Conservation (phyloP, 1,140 invertebrate genomes). For the Catajapyx aquilonaris region DNA sequence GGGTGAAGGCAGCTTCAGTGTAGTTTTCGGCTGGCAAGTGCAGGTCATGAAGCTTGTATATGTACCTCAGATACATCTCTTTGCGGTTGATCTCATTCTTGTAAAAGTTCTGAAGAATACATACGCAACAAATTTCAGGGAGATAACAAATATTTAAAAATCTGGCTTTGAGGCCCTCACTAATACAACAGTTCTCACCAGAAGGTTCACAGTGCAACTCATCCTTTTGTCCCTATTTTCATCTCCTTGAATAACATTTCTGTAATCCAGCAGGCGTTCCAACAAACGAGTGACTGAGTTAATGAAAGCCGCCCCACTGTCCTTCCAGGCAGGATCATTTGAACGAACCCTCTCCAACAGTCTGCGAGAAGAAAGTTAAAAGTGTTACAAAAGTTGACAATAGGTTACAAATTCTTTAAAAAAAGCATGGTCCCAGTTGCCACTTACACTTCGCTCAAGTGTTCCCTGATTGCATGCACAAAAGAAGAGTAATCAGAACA, state of each 20-base stretch:
- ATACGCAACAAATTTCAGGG: background rate
- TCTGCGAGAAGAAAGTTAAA: slow-evolving; percentile 25
- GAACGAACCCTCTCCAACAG: slow-evolving; percentile 66
- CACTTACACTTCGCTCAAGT: slow-evolving; percentile 75
- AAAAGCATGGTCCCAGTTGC: slow-evolving; percentile 1
- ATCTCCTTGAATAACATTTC: slow-evolving; percentile 75
- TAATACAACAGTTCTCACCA: slow-evolving; percentile 32
- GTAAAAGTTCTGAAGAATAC: slow-evolving; percentile 71
- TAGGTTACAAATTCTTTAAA: background rate
- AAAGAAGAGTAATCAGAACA: too few species aligned
- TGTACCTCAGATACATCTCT: slow-evolving; percentile 91
- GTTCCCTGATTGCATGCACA: slow-evolving; percentile 40
- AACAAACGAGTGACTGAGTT: slow-evolving; percentile 71
- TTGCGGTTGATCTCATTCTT: slow-evolving; percentile 87
- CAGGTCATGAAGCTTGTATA: slow-evolving; percentile 87
- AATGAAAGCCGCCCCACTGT: slow-evolving; percentile 76
- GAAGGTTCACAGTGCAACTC: slow-evolving; percentile 89
- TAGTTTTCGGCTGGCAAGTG: slow-evolving; percentile 86
- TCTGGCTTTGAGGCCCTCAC: too few species aligned
- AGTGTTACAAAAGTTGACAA: slow-evolving; percentile 7
- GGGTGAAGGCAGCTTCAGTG: slow-evolving; percentile 86
- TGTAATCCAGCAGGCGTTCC: slow-evolving; percentile 75
- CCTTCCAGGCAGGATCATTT: slow-evolving; percentile 67
- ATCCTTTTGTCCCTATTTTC: slow-evolving; percentile 84
- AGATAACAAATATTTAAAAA: background rate